Base-by-base conservation (phyloP, 30 jellyfish, hydroid and myxozoan genomes). In the Sanderia malayensis region DNA sequence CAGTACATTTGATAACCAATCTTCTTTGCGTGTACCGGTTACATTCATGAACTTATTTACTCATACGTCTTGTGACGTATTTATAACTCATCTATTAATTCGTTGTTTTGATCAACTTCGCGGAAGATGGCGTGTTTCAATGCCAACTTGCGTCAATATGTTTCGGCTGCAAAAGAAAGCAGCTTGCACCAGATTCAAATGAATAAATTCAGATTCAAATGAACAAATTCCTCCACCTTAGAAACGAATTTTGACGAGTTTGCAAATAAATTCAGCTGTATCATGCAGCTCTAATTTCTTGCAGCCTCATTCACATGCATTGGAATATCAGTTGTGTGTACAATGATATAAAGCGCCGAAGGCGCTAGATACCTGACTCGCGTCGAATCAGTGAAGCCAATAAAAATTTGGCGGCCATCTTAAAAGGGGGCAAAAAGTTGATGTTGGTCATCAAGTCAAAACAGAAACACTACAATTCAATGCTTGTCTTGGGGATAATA, bases 41-140 rank as follows among this genome's bases (percentile, higher is more conserved):
- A 4, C 58, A 47, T 32, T 24, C 44, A 32, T 21, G 8, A 15
- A 6, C 26, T 27, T 73, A 34, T 73, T 73, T 63, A 23, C 64
- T 37, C 31, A 4, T 9, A 49, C 31, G 44, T 11, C 37, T 31
- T 73, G 30, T 73, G 85, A 73, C 85, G 85, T 58, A 73, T 69
- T 19, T 73, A 29, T 73, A 58, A 23, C 73, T 26, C 83, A 44
- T 15, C 21, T 46, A 46, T 60, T 6, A 46, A 71, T 46, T 24
- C 30, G 52, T 13, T 37, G 52, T 37, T 37, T 37, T 37, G 52
- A 37, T 37, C 52, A 37, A 37, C 6, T 37, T 59, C 49, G 61
- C 83, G 55, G 30, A n/a, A 58, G 6, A 37, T 37, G 6, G 10
- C 52, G 6, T 37, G 13, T 37, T 13, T 37, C 13, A 37, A 13